Base-by-base conservation (phyloP, 2,113 vertebrate genomes). In the Catharus minimus region DNA sequence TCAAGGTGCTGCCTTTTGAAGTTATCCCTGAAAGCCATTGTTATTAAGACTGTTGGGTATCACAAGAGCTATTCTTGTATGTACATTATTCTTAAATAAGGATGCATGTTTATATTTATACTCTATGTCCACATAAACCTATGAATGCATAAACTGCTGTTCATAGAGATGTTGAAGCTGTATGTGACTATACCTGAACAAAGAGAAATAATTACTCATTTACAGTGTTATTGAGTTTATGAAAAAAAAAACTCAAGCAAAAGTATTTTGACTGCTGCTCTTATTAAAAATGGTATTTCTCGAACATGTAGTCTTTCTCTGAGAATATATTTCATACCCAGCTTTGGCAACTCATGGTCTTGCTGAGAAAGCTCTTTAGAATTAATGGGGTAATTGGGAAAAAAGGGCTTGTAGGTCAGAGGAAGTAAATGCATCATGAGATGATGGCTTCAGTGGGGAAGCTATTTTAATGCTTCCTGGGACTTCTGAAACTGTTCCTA, bases 1-100 rank as follows among this genome's bases (percentile, higher is more conserved):
- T 94, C 75, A 96, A 94, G 77, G 57, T 92, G 83, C 76, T 95
- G 22, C 57, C 91, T 27, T 94, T 95, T 94, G 46, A 97, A 92
- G 92, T 95, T 94, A 78, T 69, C 68, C 82, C 27, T 85, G 23
- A 88, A 94, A 94, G 80, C 6, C 5, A n/a, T 41, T 79, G 44
- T 78, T 93, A 90, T 91, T 94, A 95, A 93, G 67, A 44, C 56
- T 61, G 33, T 52, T 41, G 30, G n/a, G 39, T 74, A 92, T 53
- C 83, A 73, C 49, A 85, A 68, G 56, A 86, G 33, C 4, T 76
- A 33, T 61, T 79, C 53, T 85, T 92, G 33, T 78, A 74, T 71
- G 19, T 65, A 80, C 8, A 22, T 72, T 89, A 56, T 56, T 8
- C 18, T 82, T 55, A 84, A 28, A 79, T 56, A 82, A 90, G 17